Evolutionary conservation across 2,797 vertebrate species (phyloP).

Genomic region (Triplophysa yarkandensis): DNA sequence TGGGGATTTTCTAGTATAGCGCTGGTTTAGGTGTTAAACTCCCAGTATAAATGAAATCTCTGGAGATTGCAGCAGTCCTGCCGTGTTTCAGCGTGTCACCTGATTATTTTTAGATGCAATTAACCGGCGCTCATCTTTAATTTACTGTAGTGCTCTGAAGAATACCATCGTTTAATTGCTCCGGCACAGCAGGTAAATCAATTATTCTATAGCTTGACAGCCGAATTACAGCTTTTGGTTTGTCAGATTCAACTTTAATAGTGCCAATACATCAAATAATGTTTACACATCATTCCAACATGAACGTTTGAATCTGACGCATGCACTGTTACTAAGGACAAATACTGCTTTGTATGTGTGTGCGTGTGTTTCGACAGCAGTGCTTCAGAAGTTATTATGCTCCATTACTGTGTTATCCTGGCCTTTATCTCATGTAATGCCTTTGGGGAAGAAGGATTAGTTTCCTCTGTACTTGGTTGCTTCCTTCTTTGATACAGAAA

Average conservation of each 20-base stretch:
- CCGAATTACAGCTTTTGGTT: conserved; percentile 10
- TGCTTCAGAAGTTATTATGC: neutral
- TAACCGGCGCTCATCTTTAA: conserved; percentile 25
- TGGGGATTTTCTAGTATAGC: too few species aligned
- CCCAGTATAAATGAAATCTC: neutral
- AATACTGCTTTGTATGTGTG: neutral
- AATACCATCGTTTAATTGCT: conserved; percentile 27
- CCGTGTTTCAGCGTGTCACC: neutral
- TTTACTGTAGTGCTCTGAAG: conserved; percentile 31
- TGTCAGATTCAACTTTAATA: neutral
- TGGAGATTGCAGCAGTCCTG: neutral
- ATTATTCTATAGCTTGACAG: conserved; percentile 22
- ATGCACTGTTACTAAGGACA: neutral
- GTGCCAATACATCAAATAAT: neutral
- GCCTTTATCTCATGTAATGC: conserved; percentile 12
- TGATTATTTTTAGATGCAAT: conserved; percentile 33
- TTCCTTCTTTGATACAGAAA: conserved; percentile 1
- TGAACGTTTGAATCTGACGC: neutral
- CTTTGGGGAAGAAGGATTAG: conserved; percentile 9
- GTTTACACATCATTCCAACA: neutral
- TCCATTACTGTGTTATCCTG: conserved; percentile 17
- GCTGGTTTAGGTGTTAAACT: neutral
- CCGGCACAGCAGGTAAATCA: conserved; percentile 39
- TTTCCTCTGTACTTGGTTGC: conserved; percentile 24
- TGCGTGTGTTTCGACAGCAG: neutral